Percentiles rank a stretch among this genome's conserved stretches.
These are phyloP conservation scores for Chrysodeixis includens DNA, from an alignment of 2,888 invertebrate species.

Conservation along the genomic window DNA sequence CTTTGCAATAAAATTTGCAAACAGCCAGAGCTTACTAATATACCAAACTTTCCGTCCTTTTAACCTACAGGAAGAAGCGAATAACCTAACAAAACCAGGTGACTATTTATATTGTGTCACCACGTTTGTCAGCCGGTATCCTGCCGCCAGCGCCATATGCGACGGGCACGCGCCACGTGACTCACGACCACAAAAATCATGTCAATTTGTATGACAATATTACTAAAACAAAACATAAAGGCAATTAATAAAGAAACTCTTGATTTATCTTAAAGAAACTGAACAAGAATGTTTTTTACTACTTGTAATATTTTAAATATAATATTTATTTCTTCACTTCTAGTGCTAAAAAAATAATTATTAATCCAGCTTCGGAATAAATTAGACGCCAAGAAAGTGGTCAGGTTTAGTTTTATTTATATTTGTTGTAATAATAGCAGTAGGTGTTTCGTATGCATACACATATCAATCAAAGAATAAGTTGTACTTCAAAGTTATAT, in stretches of 20 bases:
- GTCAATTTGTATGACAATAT: constrained; percentile 50
- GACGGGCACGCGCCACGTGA: constrained; percentile 68
- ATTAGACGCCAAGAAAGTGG: constrained; percentile 29
- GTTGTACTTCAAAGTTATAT: constrained; percentile 19
- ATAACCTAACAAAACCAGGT: constrained; percentile 43
- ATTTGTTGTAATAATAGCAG: constrained; percentile 18
- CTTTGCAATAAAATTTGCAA: too few species aligned
- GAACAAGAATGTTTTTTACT: constrained; percentile 44
- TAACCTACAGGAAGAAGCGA: constrained; percentile 8
- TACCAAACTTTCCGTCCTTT: neutral
- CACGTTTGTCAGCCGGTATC: constrained; percentile 34
- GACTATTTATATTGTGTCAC: constrained; percentile 43
- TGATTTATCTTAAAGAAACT: constrained; percentile 59
- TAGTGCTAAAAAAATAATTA: constrained; percentile 31
- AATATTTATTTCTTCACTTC: constrained; percentile 41
- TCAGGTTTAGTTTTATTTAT: constrained; percentile 6
- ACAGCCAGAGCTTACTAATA: neutral
- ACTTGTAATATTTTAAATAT: constrained; percentile 45
- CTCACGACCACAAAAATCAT: constrained; percentile 57
- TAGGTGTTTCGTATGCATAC: constrained; percentile 22
- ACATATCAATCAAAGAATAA: constrained; percentile 41
- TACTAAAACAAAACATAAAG: constrained; percentile 54
- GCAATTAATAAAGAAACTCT: constrained; percentile 60
- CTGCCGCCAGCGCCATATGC: constrained; percentile 59
- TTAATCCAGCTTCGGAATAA: constrained; percentile 36